phyloP scores from a whole-genome alignment of 1,140 invertebrate genomes.

The Dinothrombium tinctorium region DNA sequence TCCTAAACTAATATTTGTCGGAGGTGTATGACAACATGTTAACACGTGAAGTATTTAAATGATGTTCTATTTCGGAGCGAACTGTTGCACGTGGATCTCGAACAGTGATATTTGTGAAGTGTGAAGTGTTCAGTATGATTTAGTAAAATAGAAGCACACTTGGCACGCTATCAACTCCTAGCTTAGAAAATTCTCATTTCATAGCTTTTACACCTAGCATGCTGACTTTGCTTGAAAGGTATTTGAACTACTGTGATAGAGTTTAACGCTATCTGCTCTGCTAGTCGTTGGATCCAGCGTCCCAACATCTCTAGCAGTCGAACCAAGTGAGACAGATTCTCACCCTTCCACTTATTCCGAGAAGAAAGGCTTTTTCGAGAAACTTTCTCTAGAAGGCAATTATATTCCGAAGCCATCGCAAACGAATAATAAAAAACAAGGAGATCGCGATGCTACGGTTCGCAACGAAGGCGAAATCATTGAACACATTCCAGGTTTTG shows the following conservation, averaged over 20 bases:
- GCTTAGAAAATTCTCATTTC: neutral
- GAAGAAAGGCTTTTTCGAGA: slow-evolving; percentile 5
- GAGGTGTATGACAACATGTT: too few relatives aligned
- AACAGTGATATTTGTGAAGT: too few relatives aligned
- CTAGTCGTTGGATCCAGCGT: too few relatives aligned
- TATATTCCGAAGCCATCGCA: neutral
- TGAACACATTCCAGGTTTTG: neutral
- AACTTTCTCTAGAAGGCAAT: neutral
- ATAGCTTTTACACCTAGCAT: neutral
- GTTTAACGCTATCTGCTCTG: neutral
- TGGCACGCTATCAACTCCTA: too few relatives aligned
- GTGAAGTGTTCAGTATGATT: too few relatives aligned
- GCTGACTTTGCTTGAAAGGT: neutral
- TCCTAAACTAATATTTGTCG: too few relatives aligned
- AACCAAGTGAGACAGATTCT: neutral
- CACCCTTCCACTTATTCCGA: slow-evolving; percentile 1
- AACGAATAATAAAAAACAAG: neutral
- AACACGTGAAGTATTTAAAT: too few relatives aligned
- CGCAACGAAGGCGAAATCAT: neutral
- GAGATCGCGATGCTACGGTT: neutral
- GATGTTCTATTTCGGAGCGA: too few relatives aligned
- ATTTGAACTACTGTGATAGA: neutral
- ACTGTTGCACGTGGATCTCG: too few relatives aligned
- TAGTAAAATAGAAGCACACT: too few relatives aligned
- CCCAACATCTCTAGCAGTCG: too few relatives aligned